phyloP scores from a whole-genome alignment of 2,888 invertebrate genomes.

The Patella pellucida region DNA sequence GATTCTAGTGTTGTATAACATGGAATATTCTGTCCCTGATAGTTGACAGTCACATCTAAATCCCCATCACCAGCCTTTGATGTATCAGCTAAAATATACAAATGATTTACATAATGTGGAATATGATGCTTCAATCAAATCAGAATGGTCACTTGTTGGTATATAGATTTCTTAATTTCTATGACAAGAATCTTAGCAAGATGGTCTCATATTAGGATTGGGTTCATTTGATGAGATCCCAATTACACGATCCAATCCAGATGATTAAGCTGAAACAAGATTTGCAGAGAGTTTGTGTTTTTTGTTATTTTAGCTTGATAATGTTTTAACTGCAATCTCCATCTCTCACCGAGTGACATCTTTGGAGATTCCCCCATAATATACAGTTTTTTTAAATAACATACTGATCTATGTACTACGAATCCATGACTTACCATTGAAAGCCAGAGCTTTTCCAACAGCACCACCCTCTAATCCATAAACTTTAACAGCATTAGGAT shows the following conservation, averaged over 20 bases:
- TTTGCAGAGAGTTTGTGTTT: no score
- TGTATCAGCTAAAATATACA: slow-evolving; percentile 76
- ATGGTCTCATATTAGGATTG: no score
- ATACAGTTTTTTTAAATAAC: background rate
- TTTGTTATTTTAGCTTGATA: background rate
- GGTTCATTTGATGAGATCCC: no score
- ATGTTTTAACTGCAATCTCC: background rate
- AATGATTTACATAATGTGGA: no score
- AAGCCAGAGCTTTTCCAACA: slow-evolving; percentile 74
- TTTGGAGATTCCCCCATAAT: background rate
- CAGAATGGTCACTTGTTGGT: no score
- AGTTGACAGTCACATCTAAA: slow-evolving; percentile 88
- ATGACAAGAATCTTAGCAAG: no score
- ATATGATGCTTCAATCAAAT: no score
- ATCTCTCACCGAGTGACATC: slow-evolving; percentile 1
- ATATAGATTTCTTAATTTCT: no score
- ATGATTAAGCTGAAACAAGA: no score
- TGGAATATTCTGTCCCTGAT: slow-evolving; percentile 76
- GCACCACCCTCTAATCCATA: slow-evolving; percentile 74
- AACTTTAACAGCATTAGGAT: slow-evolving; percentile 87
- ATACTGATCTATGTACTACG: background rate
- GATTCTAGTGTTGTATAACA: slow-evolving; percentile 83
- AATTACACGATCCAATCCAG: no score
- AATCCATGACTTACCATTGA: slow-evolving; percentile 68
- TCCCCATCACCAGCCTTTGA: slow-evolving; percentile 89